These are phyloP conservation scores for Drosophila willistoni DNA, from an alignment of 1,140 invertebrate species.

Conservation along the genomic window DNA sequence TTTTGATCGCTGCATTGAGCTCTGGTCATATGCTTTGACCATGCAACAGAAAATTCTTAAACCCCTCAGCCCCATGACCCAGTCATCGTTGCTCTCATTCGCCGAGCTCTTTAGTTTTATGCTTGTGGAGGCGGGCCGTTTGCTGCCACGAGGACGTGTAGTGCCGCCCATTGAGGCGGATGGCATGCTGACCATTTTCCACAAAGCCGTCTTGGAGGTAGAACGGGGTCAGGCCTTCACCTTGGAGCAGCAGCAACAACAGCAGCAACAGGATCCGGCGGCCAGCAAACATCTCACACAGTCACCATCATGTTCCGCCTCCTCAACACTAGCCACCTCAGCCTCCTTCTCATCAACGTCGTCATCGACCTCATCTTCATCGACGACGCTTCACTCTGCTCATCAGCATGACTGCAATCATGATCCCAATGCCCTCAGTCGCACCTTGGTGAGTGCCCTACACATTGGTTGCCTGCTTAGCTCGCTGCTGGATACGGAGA, in stretches of 20 bases:
- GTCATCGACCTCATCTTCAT: constrained; percentile 37
- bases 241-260: constrained; percentile 63
- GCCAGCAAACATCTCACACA: constrained; percentile 36
- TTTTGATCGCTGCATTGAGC: constrained; percentile 94
- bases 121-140: constrained; percentile 90
- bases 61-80: constrained; percentile 96
- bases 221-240: constrained; percentile 83
- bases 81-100: constrained; percentile 96
- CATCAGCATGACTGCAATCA: constrained; percentile 85
- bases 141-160: constrained; percentile 88
- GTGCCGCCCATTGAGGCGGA: constrained; percentile 91
- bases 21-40: constrained; percentile 98
- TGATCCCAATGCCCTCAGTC: constrained; percentile 90
- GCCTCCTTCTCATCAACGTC: constrained; percentile 42
- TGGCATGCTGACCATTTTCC: constrained; percentile 92
- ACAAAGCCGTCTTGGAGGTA: constrained; percentile 90
- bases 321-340: constrained; percentile 25
- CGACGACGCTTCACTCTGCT: constrained; percentile 61
- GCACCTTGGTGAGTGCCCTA: constrained; percentile 93
- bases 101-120: constrained; percentile 98
- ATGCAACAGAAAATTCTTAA: constrained; percentile 97
- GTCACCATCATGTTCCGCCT: constrained; percentile 25
- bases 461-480: constrained; percentile 91
- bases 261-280: constrained; percentile 38
- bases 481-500: constrained; percentile 85